A percentile compares a stretch with the other conserved stretches of the same genome.
phyloP scores from a whole-genome alignment of 2,113 vertebrate genomes.

The Myxocyprinus asiaticus region DNA sequence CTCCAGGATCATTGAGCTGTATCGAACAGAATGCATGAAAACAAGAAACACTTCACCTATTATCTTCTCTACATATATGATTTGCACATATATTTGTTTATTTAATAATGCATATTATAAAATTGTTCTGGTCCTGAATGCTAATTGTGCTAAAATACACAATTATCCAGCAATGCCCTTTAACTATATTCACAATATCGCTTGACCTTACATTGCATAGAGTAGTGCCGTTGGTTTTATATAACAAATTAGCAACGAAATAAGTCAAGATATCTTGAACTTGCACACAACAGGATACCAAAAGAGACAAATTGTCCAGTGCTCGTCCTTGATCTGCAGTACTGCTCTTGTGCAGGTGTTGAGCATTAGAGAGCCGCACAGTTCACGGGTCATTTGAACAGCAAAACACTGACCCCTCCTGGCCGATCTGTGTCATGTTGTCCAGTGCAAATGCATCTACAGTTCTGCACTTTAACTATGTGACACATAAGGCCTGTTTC shows the following conservation, averaged over 20 bases:
- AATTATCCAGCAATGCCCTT: no score
- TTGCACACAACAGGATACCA: no score
- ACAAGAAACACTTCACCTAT: background rate
- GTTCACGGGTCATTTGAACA: conserved; percentile 38
- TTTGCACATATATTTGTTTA: no score
- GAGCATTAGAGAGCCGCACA: conserved; percentile 19
- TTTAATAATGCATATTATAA: no score
- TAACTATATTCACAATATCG: no score
- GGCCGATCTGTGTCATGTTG: conserved; percentile 42
- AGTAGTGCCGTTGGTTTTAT: background rate
- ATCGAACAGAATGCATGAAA: background rate
- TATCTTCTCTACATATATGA: background rate
- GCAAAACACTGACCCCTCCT: conserved; percentile 72
- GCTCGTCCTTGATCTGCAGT: background rate
- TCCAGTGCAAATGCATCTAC: background rate
- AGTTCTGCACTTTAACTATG: background rate
- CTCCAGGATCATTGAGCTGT: background rate
- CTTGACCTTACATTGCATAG: background rate
- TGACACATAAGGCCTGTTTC: background rate
- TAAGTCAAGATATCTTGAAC: background rate
- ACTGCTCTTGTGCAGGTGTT: background rate
- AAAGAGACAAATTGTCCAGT: no score
- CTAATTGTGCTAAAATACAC: no score
- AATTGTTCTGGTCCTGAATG: no score
- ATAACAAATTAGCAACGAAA: background rate